Conservation (phyloP, 2,888 invertebrate genomes). For the Pseudolycoriella hygida region DNA sequence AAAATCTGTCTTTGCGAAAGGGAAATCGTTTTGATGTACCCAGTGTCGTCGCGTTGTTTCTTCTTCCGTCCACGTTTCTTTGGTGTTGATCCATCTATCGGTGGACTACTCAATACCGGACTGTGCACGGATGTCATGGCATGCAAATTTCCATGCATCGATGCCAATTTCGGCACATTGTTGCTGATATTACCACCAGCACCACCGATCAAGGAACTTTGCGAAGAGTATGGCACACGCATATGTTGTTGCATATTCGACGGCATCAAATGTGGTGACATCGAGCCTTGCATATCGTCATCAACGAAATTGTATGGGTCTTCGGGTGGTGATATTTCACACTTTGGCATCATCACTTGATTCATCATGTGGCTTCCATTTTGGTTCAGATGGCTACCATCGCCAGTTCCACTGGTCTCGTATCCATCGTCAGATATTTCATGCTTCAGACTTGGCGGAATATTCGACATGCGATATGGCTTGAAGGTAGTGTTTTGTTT, state of each 20-base stretch:
- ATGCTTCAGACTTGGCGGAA: slow-evolving; percentile 4
- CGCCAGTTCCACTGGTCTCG: slow-evolving; percentile 14
- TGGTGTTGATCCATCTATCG: slow-evolving; percentile 33
- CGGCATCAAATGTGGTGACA: slow-evolving; percentile 18
- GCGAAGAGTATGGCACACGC: background rate
- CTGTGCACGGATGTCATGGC: slow-evolving; percentile 18
- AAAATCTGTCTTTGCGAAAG: slow-evolving; percentile 11
- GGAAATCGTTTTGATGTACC: slow-evolving; percentile 25
- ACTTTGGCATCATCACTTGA: slow-evolving; percentile 3
- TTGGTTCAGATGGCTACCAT: background rate
- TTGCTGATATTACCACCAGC: slow-evolving; percentile 13
- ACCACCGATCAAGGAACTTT: background rate
- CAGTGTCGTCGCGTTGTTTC: slow-evolving; percentile 51
- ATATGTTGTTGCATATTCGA: slow-evolving; percentile 9
- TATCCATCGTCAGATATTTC: slow-evolving; percentile 9
- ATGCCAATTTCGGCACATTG: slow-evolving; percentile 25
- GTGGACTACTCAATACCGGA: slow-evolving; percentile 4
- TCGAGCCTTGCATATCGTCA: slow-evolving; percentile 35
- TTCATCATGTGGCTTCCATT: background rate
- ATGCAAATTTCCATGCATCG: background rate
- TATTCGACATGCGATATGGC: background rate
- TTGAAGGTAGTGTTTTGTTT: background rate
- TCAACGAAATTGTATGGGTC: slow-evolving; percentile 79
- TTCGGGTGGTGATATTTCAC: slow-evolving; percentile 23
- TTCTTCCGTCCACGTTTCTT: slow-evolving; percentile 79